Percentiles rank a stretch among this genome's conserved stretches.
phyloP scores from a whole-genome alignment of 2,797 vertebrate genomes.

The Microtus californicus region DNA sequence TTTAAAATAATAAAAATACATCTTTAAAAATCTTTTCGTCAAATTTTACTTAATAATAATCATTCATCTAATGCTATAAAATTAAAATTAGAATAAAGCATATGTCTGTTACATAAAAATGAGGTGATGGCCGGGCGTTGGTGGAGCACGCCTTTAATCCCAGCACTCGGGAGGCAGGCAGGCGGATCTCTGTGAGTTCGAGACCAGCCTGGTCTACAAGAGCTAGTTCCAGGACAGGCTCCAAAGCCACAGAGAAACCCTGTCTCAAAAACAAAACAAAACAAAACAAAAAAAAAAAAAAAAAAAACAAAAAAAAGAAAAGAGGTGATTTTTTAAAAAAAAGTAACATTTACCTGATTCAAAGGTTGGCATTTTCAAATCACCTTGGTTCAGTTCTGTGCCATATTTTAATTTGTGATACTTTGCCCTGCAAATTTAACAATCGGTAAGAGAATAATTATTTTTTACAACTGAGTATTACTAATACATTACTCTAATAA shows the following conservation, averaged over 20 bases:
- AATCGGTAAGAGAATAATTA: slow-evolving; percentile 59
- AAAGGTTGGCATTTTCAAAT: slow-evolving; percentile 98
- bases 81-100: not conserved
- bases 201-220: too few species aligned
- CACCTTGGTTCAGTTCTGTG: slow-evolving; percentile 97
- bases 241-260: too few species aligned
- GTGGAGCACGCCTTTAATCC: too few species aligned
- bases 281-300: too few species aligned
- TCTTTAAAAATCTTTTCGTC: not conserved
- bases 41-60: slow-evolving; percentile 45
- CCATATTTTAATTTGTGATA: slow-evolving; percentile 99
- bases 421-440: slow-evolving; percentile 93
- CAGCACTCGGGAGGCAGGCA: too few species aligned
- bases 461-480: slow-evolving; percentile 46
- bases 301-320: too few species aligned
- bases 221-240: too few species aligned
- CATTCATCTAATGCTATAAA: slow-evolving; percentile 47
- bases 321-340: not conserved
- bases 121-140: too few species aligned
- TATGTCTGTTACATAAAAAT: slow-evolving; percentile 47
- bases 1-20: not conserved
- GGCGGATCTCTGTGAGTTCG: too few species aligned
- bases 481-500: slow-evolving; percentile 49
- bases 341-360: slow-evolving; percentile 92
- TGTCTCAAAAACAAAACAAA: too few species aligned